These are phyloP conservation scores for Callorhinus ursinus DNA, from an alignment of 2,113 vertebrate species.

Conservation along the genomic window DNA sequence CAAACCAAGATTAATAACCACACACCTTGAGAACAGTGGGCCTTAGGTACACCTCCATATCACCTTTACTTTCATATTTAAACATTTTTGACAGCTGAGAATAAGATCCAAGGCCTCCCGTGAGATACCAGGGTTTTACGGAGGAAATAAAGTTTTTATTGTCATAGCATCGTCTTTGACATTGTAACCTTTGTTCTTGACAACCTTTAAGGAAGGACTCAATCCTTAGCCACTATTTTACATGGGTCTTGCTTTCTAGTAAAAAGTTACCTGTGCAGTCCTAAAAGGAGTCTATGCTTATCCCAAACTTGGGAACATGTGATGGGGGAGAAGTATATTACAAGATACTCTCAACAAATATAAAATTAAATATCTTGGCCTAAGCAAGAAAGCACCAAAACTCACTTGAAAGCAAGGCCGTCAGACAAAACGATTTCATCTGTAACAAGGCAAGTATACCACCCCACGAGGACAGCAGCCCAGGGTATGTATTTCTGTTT, in stretches of 20 bases:
- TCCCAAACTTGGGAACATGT: constrained; percentile 58
- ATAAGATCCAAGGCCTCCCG: constrained; percentile 72
- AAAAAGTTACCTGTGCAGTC: constrained; percentile 24
- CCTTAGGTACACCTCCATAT: not conserved
- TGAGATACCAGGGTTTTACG: constrained; percentile 71
- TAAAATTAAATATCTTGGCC: constrained; percentile 47
- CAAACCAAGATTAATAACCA: constrained; percentile 43
- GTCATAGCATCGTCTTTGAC: constrained; percentile 80
- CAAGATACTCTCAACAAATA: constrained; percentile 54
- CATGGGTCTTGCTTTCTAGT: constrained; percentile 68
- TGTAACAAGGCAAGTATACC: not conserved
- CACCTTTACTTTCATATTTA: constrained; percentile 75
- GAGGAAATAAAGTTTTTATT: constrained; percentile 80
- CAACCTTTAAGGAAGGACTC: constrained; percentile 78
- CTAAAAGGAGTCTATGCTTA: constrained; percentile 62
- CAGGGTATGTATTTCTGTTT: constrained; percentile 19
- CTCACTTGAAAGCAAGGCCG: constrained; percentile 30
- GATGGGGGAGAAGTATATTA: constrained; percentile 56
- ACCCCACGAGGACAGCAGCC: not conserved
- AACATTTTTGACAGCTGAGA: constrained; percentile 76
- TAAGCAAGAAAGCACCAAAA: constrained; percentile 37
- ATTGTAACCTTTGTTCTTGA: constrained; percentile 78
- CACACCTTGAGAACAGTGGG: not conserved
- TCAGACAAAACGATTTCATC: constrained; percentile 47
- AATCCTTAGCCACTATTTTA: constrained; percentile 68